Conservation (phyloP, 1,140 invertebrate genomes). For the Polypedilum vanderplanki region DNA sequence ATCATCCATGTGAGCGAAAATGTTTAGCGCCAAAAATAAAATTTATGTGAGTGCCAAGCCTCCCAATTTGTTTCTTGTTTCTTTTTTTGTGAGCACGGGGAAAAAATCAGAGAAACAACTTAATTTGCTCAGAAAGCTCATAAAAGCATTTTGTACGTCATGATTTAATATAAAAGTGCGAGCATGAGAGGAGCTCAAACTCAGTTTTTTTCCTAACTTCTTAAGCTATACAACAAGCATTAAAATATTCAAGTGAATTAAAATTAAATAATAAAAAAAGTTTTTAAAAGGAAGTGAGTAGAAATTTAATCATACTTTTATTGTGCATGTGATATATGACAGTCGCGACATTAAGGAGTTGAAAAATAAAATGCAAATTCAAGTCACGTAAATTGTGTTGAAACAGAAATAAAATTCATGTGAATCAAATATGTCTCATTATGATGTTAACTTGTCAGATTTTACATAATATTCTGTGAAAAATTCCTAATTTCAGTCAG, state of each 20-base stretch:
- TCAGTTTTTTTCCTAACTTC: not conserved
- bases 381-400: conserved; percentile 1
- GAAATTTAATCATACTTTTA: not conserved
- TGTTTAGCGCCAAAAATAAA: conserved; percentile 1
- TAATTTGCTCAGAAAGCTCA: too few species aligned
- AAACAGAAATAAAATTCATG: not conserved
- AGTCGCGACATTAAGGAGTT: not conserved
- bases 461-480: too few species aligned
- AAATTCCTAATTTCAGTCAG: too few species aligned
- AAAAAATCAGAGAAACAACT: not conserved
- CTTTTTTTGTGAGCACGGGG: too few species aligned
- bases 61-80: not conserved
- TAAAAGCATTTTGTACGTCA: not conserved
- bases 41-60: not conserved
- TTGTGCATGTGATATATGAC: not conserved
- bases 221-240: not conserved
- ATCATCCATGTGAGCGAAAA: not conserved
- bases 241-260: not conserved
- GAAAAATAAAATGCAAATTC: not conserved
- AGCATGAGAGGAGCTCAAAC: not conserved
- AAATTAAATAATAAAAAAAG: not conserved
- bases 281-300: not conserved
- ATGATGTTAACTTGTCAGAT: too few species aligned
- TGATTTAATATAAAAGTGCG: not conserved
- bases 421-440: not conserved